phyloP scores from a whole-genome alignment of 2,113 vertebrate species.

The Charina bottae region DNA sequence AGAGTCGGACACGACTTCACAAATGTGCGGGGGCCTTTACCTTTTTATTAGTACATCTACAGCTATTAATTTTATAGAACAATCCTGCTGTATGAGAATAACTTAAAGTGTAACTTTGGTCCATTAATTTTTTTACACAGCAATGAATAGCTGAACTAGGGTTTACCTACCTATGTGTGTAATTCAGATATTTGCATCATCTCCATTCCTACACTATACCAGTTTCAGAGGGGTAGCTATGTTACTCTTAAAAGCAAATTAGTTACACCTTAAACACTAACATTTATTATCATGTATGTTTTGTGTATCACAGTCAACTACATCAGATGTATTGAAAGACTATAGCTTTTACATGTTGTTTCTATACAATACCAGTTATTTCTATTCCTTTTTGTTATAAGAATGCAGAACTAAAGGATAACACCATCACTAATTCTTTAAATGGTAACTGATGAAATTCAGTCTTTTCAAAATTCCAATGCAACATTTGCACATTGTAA shows the following conservation, averaged over 20 bases:
- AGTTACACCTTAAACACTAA: background rate
- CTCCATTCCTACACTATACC: background rate
- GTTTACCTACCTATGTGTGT: background rate
- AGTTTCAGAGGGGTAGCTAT: background rate
- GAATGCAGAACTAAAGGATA: background rate
- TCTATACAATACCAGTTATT: background rate
- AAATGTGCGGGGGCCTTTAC: too few species aligned
- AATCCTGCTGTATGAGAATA: background rate
- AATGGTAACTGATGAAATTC: background rate
- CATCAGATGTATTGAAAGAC: background rate
- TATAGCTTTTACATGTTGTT: background rate
- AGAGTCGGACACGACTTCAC: too few species aligned
- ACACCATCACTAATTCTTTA: background rate
- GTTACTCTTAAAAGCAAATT: background rate
- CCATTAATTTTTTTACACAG: background rate
- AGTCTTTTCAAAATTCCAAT: background rate
- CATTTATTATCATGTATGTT: background rate
- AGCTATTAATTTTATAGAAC: background rate
- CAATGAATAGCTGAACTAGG: background rate
- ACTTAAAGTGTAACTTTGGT: background rate
- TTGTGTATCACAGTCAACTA: background rate
- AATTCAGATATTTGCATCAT: background rate
- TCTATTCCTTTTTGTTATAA: background rate
- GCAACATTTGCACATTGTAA: background rate
- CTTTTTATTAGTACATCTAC: background rate